Conservation (phyloP, 1,140 invertebrate species). For the Drosophila arizonae region DNA sequence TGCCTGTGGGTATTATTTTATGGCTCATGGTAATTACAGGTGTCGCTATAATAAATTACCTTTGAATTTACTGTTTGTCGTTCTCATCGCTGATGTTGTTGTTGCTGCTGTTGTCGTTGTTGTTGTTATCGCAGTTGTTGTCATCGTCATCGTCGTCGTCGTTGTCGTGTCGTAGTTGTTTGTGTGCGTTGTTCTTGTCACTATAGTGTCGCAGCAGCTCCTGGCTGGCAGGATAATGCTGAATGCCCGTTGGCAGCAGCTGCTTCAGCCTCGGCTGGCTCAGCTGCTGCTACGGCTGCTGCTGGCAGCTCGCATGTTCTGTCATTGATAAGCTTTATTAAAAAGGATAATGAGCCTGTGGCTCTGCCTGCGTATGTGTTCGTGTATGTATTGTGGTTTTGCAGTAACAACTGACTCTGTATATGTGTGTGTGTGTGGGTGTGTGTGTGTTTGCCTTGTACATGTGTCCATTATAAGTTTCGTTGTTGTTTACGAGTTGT, state of each 20-base stretch:
- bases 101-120: slow-evolving; percentile 12
- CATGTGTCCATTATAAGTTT: slow-evolving; percentile 80
- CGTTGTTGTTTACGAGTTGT: slow-evolving; percentile 74
- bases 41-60: slow-evolving; percentile 81
- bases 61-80: slow-evolving; percentile 81
- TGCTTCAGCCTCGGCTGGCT: slow-evolving; percentile 18
- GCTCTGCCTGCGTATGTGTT: slow-evolving; percentile 38
- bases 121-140: slow-evolving; percentile 35
- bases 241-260: slow-evolving; percentile 36
- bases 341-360: slow-evolving; percentile 80
- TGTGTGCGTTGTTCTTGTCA: slow-evolving; percentile 65
- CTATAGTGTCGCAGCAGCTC: slow-evolving; percentile 38
- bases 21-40: slow-evolving; percentile 79
- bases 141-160: slow-evolving; percentile 15
- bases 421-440: slow-evolving; percentile 23
- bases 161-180: slow-evolving; percentile 22
- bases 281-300: slow-evolving; percentile 48
- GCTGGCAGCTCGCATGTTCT: slow-evolving; percentile 75
- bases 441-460: slow-evolving; percentile 45
- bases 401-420: slow-evolving; percentile 28
- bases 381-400: slow-evolving; percentile 28
- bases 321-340: slow-evolving; percentile 81
- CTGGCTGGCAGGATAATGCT: slow-evolving; percentile 39
- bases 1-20: slow-evolving; percentile 65
- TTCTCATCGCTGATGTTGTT: slow-evolving; percentile 53